Percentiles rank a stretch among this genome's conserved stretches.
Conservation (phyloP, 2,797 vertebrate genomes). For the Sebastiscus tertius region DNA sequence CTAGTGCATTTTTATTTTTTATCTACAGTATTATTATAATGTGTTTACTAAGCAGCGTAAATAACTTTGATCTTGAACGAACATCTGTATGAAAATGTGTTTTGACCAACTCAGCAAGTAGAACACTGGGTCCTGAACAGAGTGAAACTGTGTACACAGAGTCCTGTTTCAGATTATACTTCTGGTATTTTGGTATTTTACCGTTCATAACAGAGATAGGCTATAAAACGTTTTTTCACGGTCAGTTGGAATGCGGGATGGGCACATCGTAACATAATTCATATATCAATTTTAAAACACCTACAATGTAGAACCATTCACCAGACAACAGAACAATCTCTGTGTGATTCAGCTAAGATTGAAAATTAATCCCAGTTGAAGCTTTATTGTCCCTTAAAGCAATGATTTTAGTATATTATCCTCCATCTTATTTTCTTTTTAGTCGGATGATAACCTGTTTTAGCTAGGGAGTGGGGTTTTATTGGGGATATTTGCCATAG, state of each 20-base stretch:
- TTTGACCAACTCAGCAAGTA: background rate
- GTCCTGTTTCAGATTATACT: background rate
- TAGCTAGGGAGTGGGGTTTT: background rate
- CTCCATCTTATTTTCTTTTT: background rate
- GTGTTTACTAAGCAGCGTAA: background rate
- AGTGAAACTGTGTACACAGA: background rate
- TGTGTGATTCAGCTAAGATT: background rate
- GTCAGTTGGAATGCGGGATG: background rate
- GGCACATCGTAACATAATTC: background rate
- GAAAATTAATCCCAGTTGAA: background rate
- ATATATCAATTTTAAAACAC: background rate
- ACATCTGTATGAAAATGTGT: background rate
- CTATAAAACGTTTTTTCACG: rapidly evolving
- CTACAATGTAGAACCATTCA: background rate
- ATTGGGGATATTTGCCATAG: background rate
- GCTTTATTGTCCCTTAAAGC: background rate
- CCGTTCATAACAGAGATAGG: conserved; percentile 4
- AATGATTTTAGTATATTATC: background rate
- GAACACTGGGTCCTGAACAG: background rate
- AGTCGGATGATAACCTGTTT: background rate
- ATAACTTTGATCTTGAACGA: background rate
- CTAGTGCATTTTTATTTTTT: background rate
- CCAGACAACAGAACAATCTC: background rate
- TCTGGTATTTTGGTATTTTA: conserved; percentile 14
- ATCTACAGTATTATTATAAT: background rate